Base-by-base conservation (phyloP, 2,888 invertebrate species). In the Hirtodrosophila trivittata region DNA sequence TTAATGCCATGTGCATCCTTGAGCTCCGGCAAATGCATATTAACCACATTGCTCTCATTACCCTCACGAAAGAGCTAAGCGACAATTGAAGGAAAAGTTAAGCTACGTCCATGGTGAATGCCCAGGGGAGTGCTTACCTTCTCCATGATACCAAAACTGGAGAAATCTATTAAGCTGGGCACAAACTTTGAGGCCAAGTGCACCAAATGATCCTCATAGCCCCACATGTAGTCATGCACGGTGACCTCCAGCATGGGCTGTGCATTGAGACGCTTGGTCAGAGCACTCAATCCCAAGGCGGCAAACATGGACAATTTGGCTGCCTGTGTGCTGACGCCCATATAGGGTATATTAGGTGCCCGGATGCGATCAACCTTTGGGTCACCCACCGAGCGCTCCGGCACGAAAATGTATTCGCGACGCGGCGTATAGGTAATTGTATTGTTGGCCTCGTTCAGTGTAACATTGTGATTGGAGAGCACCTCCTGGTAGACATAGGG, bases 401-500 rank as follows among this genome's bases (percentile, higher is more conserved):
- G 92, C 1, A 94, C 89, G 83, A 94, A 95, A 47, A 92, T 73
- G 6, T 95, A 91, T 1, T 87, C 88, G 13, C 94, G 91, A 45
- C 89, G 91, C 0, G 96, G 96, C 0, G 89, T 90, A 87, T 93
- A 95, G 0, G 93, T 93, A 70, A 96, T 88, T 0, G 95, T 94
- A 0, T 94, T 94, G 66, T 94, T 93, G 39, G 62, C 59, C 4
- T 92, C 92, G 66, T 93, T 91, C 89, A 94, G 93, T 3, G 92
- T 93, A 6, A 94, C 90, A 77, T 96, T 94, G 26, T 91, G 90
- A 80, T 96, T 94, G 43, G 93, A 93, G 46, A 96, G 89, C 39
- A 92, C 86, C 90, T 96, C 96, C 83, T 94, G 94, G 91, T 96
- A 97, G 12, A 95, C 93, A 86, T 95, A 96, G 0, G 97, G 97